Evolutionary conservation across 2,797 vertebrate species (phyloP), one percentile per base, ranked within the genome.

Genomic region (Myotis daubentonii): DNA sequence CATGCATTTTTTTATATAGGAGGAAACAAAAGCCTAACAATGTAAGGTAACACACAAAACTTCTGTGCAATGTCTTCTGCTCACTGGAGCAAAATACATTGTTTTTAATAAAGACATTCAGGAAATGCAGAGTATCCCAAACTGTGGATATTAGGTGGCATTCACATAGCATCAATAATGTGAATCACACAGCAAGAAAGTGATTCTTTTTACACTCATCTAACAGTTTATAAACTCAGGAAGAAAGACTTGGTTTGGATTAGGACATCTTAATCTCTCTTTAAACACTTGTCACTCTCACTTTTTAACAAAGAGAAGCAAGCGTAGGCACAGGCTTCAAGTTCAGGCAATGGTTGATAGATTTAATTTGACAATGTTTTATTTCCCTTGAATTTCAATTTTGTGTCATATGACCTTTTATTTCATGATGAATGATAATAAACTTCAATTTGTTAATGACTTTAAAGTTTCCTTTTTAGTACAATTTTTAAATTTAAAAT

Each of bases 311-410:
- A 93, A 95, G 19, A 79, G 25, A 89, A 89, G 15, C 19, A 80
- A 75, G 8, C 19, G 60, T 93, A 79, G 74, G 57, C n/a, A 83
- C 41, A 70, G 62, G 44, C 36, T 85, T 97, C 55, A 85, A 89
- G 51, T 79, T 93, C 62, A 95, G 47, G 25, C 28, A 80, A 80
- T 72, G 28, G 9, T 38, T 36, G 9, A 62, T 66, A 87, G 51
- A 80, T 74, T 87, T 84, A 68, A 93, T 53, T 93, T 95, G 33
- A 84, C 72, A 51, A 55, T 72, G 36, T 57, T 78, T 81, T 87
- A 66, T 57, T 91, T 90, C n/a, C 51, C 41, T 94, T 70, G 9
- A 83, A 87, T 85, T 89, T 74, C 44, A 44, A 76, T 47, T 87
- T 53, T 84, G 7, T 81, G 49, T 86, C 72, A 90, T 23, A 6